These are phyloP conservation scores for Thinocorus orbignyianus DNA, from an alignment of 2,113 vertebrate species.

Conservation along the genomic window DNA sequence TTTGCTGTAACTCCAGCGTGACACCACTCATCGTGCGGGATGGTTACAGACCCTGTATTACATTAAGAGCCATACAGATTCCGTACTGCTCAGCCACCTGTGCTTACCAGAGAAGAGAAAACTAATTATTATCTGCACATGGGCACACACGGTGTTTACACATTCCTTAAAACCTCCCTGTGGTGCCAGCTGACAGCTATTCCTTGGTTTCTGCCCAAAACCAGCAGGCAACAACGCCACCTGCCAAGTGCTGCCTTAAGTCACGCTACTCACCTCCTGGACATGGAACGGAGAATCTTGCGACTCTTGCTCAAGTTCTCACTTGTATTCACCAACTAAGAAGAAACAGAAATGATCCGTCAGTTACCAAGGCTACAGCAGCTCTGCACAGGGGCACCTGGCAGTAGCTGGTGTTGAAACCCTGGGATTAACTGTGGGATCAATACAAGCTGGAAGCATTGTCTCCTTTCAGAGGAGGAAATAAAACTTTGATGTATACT, in stretches of 20 bases:
- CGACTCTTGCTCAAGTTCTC: constrained; percentile 94
- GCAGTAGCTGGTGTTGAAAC: neutral
- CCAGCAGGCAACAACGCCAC: neutral
- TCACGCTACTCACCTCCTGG: constrained; percentile 83
- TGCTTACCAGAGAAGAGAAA: neutral
- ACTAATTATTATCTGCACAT: neutral
- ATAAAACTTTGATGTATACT: neutral
- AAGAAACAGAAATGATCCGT: constrained; percentile 32
- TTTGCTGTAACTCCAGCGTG: neutral
- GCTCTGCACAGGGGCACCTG: neutral
- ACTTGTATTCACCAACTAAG: constrained; percentile 87
- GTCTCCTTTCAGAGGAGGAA: neutral
- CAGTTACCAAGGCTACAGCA: neutral
- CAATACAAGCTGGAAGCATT: neutral
- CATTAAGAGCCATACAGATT: neutral
- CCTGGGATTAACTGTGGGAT: neutral
- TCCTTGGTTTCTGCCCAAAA: neutral
- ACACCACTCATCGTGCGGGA: accelerated
- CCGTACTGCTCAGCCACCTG: neutral
- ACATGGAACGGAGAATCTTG: constrained; percentile 92
- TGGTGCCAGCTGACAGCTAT: neutral
- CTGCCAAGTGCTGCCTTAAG: accelerated
- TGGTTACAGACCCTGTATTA: neutral
- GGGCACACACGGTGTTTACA: neutral
- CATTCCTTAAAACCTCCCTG: neutral